Base-by-base conservation (phyloP, 2,797 vertebrate species). In the Ataeniobius toweri region DNA sequence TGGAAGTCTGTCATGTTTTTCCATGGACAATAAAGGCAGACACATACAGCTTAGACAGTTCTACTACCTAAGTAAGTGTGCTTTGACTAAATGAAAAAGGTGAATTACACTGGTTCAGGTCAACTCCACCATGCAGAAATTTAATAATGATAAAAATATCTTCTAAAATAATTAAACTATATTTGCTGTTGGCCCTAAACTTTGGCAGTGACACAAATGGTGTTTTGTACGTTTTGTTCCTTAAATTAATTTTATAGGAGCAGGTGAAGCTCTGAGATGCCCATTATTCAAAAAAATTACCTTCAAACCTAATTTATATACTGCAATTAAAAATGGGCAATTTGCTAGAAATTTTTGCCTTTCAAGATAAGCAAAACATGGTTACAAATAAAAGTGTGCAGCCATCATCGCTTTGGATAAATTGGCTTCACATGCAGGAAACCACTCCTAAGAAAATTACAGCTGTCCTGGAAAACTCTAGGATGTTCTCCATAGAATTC, bases 81-180 rank as follows among this genome's bases (percentile, higher is more conserved):
- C 22, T n/a, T 61, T 51, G 67, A 28, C 80, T n/a, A 71, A 83
- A 74, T 61, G 44, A 70, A 50, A 46, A 7, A 26, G 31, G 46
- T 51, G 36, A 6, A 51, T n/a, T 69, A 3, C 31, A 41, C 24
- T 71, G 20, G 18, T 44, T 65, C 13, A 9, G 5, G 6, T 74
- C 16, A 56, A 31, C n/a, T 61, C 2, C 9, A 28, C 4, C 7
- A 9, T 13, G 36, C 28, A 72, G 28, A 22, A 61, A 22, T 5
- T 18, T 2, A 18, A 36, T 20, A 0, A 58, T 58, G 24, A 58
- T 22, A 20, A 22, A 55, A 26, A 58, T 13, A 1, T 12, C 3
- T 56, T 56, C 8, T 10, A 56, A n/a, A 56, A 24, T 8, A 58
- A 13, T 58, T 58, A 4, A 58, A n/a, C 55, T 58, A 58, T 58